These are phyloP conservation scores for Drosophila falleni DNA, from an alignment of 2,888 invertebrate genomes.

Conservation along the genomic window DNA sequence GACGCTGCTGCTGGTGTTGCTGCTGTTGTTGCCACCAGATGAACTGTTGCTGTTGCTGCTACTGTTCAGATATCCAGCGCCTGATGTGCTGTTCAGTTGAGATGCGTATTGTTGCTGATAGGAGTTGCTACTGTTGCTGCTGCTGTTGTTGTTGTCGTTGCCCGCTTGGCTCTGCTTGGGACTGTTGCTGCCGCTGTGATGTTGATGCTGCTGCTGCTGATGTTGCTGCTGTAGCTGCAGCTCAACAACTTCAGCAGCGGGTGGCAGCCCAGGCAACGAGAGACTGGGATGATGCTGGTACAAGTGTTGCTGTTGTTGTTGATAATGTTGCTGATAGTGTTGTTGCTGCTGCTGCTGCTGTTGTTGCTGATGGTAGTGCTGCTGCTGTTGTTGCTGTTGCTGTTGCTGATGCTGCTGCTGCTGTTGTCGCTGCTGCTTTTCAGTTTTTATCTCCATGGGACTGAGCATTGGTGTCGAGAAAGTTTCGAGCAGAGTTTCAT, in stretches of 20 bases:
- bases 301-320: conserved; percentile 77
- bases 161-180: conserved; percentile 70
- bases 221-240: conserved; percentile 71
- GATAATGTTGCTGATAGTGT: conserved; percentile 73
- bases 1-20: conserved; percentile 49
- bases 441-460: conserved; percentile 93
- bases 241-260: conserved; percentile 76
- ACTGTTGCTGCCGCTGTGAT: conserved; percentile 82
- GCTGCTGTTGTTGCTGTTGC: conserved; percentile 56
- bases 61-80: conserved; percentile 74
- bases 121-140: conserved; percentile 75
- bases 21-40: conserved; percentile 38
- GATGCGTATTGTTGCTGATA: conserved; percentile 80
- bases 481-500: conserved; percentile 88
- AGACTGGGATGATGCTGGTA: conserved; percentile 85
- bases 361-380: conserved; percentile 64
- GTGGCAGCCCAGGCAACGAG: conserved; percentile 69
- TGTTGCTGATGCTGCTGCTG: conserved; percentile 65
- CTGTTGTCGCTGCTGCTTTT: conserved; percentile 86
- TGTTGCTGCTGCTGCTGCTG: conserved; percentile 61
- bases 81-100: conserved; percentile 70
- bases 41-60: conserved; percentile 49
- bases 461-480: conserved; percentile 90
- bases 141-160: conserved; percentile 57
- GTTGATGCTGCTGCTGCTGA: conserved; percentile 62